Base-by-base conservation (phyloP, 1,140 invertebrate genomes). In the Leptinotarsa texana region DNA sequence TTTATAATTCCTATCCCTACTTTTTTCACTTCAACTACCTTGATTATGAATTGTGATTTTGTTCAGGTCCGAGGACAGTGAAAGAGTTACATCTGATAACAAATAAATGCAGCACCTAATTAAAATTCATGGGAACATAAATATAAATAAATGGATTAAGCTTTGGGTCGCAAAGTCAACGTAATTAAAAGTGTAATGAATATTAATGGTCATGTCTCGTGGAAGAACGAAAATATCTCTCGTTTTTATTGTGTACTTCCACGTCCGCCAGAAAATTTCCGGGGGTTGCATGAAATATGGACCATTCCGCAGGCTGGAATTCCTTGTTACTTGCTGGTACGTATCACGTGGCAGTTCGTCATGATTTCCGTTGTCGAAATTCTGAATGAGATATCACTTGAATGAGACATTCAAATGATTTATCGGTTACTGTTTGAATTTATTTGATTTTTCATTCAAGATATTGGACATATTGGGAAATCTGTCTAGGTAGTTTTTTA, bases 111-210 rank as follows among this genome's bases (percentile, higher is more conserved):
- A 75, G 48, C 63, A 72, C 18, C 74, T 75, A 78, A 82, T 82
- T 82, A 82, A 82, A 82, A 82, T 82, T 82, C 81, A 82, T 82
- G 81, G 79, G 61, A 72, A 82, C 80, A 82, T 82, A 82, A 82
- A 82, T 82, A 82, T 82, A 82, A 82, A 82, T 82, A 82, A 82
- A 82, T 82, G 80, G 79, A 82, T 82, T 82, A 82, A 82, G 80
- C 79, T 33, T 21, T 76, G 81, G 78, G 78, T 80, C 80, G 79
- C 77, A 82, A 82, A 82, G 80, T 80, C 80, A 80, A 80, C 77
- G 78, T 82, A 82, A 82, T 82, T 82, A 82, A 82, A 82, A 82
- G 80, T 78, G 76, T 80, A 82, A 82, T 82, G 81, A 82, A 82
- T 82, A 82, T 82, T 80, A 82, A 82, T 82, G 81, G 74, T 69